Evolutionary conservation across 2,888 invertebrate species (phyloP).

Genomic region (Melikaiella ostensackeni): DNA sequence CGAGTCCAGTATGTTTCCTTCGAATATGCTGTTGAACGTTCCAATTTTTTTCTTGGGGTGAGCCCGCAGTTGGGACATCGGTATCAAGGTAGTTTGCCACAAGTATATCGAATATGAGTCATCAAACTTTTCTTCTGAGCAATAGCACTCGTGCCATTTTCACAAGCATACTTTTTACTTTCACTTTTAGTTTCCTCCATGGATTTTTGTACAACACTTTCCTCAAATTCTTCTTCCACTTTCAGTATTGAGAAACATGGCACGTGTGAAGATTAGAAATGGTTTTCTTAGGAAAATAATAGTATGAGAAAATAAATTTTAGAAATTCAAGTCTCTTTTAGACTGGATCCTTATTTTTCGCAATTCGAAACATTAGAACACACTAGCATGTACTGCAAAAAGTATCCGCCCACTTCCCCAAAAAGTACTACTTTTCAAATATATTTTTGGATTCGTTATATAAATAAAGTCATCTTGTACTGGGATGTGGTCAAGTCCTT

Average conservation of each 20-base stretch:
- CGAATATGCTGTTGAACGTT: constrained; percentile 57
- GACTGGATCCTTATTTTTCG: no score
- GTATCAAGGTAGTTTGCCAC: constrained; percentile 71
- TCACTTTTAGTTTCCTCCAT: neutral
- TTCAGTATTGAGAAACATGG: neutral
- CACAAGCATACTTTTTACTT: constrained; percentile 8
- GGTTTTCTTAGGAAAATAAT: neutral
- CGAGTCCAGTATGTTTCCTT: constrained; percentile 47
- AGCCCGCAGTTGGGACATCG: constrained; percentile 71
- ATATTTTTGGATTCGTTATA: no score
- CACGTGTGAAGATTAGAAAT: constrained; percentile 5
- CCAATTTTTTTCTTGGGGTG: constrained; percentile 25
- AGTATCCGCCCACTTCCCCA: no score
- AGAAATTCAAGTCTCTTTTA: no score
- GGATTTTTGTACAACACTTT: neutral
- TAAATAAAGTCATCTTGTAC: no score
- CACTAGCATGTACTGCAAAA: no score
- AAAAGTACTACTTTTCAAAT: no score
- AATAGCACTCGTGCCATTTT: constrained; percentile 4
- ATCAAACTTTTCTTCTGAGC: constrained; percentile 21
- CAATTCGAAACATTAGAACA: no score
- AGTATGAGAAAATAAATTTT: no score
- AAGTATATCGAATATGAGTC: constrained; percentile 69
- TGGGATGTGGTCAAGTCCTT: no score
- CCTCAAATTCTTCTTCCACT: neutral